These are phyloP conservation scores for Trichogramma dendrolimi DNA, from an alignment of 2,888 invertebrate genomes.

Conservation along the genomic window DNA sequence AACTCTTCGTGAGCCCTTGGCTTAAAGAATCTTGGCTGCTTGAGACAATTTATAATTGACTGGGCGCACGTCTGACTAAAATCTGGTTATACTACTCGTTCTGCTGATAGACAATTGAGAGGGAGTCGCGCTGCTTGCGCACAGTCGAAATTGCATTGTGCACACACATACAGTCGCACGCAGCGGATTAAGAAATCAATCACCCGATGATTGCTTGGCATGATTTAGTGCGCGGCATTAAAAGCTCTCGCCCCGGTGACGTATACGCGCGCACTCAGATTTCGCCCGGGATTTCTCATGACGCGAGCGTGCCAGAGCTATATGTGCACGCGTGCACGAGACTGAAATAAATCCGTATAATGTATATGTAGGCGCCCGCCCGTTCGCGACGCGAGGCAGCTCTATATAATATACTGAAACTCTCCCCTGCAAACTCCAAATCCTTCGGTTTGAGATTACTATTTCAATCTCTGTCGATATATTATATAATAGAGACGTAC, in stretches of 20 bases:
- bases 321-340: background rate
- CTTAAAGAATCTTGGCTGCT: no score
- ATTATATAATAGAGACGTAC: background rate
- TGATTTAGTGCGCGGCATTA: slow-evolving; percentile 10
- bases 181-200: slow-evolving; percentile 16
- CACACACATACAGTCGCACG: no score
- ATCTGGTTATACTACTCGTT: no score
- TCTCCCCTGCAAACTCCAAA: no score
- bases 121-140: no score
- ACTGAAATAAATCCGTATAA: slow-evolving; percentile 15
- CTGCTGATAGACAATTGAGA: no score
- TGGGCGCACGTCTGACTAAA: no score
- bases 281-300: background rate
- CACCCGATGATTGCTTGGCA: slow-evolving; percentile 15
- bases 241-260: slow-evolving; percentile 1
- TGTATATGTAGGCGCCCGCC: background rate
- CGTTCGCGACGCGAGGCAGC: background rate
- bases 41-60: no score
- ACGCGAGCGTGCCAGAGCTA: no score
- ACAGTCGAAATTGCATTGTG: no score
- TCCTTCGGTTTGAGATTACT: slow-evolving; percentile 14
- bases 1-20: no score
- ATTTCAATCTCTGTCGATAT: slow-evolving; percentile 23
- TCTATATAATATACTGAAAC: background rate
- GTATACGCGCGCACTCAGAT: background rate